Evolutionary conservation across 2,888 invertebrate species (phyloP).

Genomic region (Lasius fuliginosus): DNA sequence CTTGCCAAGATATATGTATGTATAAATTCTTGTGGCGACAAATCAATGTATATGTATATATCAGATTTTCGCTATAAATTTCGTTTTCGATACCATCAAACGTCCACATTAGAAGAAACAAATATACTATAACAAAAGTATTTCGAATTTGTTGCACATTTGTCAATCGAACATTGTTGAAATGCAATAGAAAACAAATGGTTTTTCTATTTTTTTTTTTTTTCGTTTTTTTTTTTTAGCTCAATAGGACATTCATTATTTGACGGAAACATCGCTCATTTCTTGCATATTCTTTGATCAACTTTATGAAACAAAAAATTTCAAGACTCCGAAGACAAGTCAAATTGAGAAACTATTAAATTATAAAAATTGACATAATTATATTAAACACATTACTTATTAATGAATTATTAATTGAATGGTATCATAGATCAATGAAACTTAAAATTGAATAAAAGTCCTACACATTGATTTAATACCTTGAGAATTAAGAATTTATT

Average conservation of each 20-base stretch:
- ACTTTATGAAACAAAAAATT: conserved; percentile 1
- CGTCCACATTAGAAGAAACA: background rate
- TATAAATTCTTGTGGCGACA: conserved; percentile 16
- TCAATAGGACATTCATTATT: conserved; percentile 79
- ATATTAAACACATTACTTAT: background rate
- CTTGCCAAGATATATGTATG: background rate
- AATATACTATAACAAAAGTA: background rate
- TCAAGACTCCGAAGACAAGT: background rate
- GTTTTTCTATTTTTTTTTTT: conserved; percentile 38
- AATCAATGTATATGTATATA: background rate
- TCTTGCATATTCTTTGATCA: conserved; percentile 65
- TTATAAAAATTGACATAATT: background rate
- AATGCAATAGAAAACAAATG: conserved; percentile 69
- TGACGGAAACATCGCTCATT: conserved; percentile 78
- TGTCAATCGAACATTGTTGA: conserved; percentile 74
- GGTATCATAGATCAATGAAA: background rate
- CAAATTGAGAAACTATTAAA: background rate
- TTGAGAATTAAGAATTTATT: background rate
- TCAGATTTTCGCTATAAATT: background rate
- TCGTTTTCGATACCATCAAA: conserved; percentile 9
- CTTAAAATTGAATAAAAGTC: background rate
- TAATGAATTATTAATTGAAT: background rate
- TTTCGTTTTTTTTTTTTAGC: conserved; percentile 69
- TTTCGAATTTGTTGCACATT: conserved; percentile 62
- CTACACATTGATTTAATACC: background rate